phyloP scores from a whole-genome alignment of 2,797 vertebrate genomes.

The Arctocebus calabarensis region DNA sequence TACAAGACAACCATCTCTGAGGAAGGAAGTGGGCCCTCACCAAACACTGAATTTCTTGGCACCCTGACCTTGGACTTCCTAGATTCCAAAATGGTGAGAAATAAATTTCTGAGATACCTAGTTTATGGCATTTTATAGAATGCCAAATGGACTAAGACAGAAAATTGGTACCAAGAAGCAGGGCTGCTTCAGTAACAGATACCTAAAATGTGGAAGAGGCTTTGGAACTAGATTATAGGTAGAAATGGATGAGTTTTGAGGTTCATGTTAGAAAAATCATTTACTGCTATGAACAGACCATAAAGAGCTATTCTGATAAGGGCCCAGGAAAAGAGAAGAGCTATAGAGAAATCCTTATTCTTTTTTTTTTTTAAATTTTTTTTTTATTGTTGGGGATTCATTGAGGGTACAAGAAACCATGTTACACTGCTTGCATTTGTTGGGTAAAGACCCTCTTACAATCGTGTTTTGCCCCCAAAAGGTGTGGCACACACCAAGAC shows the following conservation, averaged over 20 bases:
- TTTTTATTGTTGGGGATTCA: too few relatives aligned
- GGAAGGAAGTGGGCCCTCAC: neutral
- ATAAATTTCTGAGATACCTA: neutral
- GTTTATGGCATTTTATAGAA: neutral
- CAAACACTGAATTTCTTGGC: neutral
- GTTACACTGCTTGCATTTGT: too few relatives aligned
- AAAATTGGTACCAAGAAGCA: neutral
- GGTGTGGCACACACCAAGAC: too few relatives aligned
- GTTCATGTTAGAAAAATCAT: neutral
- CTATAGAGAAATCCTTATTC: neutral
- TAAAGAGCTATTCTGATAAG: neutral
- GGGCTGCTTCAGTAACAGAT: neutral
- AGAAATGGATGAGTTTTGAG: neutral
- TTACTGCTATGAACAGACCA: neutral
- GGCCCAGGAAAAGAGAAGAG: neutral
- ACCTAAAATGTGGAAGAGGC: neutral
- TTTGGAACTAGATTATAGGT: neutral
- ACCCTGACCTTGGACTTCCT: neutral
- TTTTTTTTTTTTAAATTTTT: too few relatives aligned
- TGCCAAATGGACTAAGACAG: neutral
- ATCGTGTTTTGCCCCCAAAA: too few relatives aligned
- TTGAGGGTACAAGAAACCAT: too few relatives aligned
- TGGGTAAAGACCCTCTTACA: too few relatives aligned
- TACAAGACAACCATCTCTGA: neutral
- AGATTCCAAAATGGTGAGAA: neutral